These are phyloP conservation scores for Pheucticus melanocephalus DNA, from an alignment of 2,113 vertebrate species.

Conservation along the genomic window DNA sequence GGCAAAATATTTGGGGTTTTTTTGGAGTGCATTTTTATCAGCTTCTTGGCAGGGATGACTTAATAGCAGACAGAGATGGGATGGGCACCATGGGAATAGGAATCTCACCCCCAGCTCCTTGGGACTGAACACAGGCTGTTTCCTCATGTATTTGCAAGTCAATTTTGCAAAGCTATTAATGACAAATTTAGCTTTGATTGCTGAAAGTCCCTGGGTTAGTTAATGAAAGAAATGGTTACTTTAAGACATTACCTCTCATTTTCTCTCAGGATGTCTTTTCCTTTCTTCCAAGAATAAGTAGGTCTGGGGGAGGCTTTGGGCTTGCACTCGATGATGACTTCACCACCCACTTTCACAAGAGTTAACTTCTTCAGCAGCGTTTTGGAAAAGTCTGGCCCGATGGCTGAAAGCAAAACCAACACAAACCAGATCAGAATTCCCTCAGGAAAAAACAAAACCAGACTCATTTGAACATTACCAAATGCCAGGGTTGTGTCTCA, in stretches of 20 bases:
- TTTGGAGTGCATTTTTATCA: not conserved
- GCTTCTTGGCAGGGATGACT: not conserved
- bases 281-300: conserved; percentile 90
- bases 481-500: not conserved
- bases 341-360: conserved; percentile 89
- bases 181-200: conserved; percentile 17
- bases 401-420: conserved; percentile 74
- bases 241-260: conserved; percentile 83
- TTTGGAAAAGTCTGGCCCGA: conserved; percentile 91
- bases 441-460: not conserved
- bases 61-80: not conserved
- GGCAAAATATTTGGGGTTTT: not conserved
- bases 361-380: conserved; percentile 86
- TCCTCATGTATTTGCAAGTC: conserved; percentile 34
- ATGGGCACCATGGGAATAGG: not conserved
- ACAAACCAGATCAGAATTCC: not conserved
- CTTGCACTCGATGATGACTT: conserved; percentile 90
- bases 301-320: conserved; percentile 95
- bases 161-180: conserved; percentile 36
- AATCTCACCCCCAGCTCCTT: not conserved
- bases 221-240: conserved; percentile 29
- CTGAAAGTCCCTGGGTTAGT: conserved; percentile 14
- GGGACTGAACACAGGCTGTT: not conserved
- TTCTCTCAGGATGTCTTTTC: conserved; percentile 81
- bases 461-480: not conserved